Evolutionary conservation across 2,797 vertebrate genomes (phyloP).

Genomic region (Hydrophis major): DNA sequence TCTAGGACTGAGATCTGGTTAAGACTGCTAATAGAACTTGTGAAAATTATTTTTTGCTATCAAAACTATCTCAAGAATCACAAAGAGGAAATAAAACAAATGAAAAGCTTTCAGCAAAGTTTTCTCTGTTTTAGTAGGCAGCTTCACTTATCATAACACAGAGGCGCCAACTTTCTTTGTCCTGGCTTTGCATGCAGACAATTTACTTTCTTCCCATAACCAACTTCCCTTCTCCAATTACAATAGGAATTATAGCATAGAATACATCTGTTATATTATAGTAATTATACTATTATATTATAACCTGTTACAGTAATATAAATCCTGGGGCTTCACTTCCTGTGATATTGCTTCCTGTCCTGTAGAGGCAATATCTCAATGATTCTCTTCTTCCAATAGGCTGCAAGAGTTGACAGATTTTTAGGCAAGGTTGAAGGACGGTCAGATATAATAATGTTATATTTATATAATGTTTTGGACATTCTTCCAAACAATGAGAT

Average conservation of each 20-base stretch:
- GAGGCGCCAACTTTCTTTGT: neutral
- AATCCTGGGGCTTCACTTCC: neutral
- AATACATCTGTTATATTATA: neutral
- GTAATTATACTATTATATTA: neutral
- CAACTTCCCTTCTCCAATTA: neutral
- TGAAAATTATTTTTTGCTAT: neutral
- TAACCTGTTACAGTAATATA: neutral
- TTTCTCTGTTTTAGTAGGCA: neutral
- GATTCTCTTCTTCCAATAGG: neutral
- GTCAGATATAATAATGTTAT: neutral
- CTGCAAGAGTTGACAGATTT: neutral
- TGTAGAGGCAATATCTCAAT: neutral
- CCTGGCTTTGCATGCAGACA: neutral
- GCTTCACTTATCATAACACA: neutral
- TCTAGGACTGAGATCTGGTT: neutral
- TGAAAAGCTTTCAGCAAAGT: neutral
- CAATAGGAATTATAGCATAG: neutral
- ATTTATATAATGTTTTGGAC: neutral
- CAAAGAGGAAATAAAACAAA: neutral
- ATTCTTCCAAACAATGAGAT: neutral
- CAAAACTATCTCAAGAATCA: neutral
- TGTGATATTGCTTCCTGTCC: neutral
- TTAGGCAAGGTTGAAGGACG: neutral
- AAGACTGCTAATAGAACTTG: neutral
- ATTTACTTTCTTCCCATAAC: neutral